Percentiles rank a stretch among this genome's conserved stretches.
These are phyloP conservation scores for Metellina segmentata DNA, from an alignment of 2,888 invertebrate species.

Conservation along the genomic window DNA sequence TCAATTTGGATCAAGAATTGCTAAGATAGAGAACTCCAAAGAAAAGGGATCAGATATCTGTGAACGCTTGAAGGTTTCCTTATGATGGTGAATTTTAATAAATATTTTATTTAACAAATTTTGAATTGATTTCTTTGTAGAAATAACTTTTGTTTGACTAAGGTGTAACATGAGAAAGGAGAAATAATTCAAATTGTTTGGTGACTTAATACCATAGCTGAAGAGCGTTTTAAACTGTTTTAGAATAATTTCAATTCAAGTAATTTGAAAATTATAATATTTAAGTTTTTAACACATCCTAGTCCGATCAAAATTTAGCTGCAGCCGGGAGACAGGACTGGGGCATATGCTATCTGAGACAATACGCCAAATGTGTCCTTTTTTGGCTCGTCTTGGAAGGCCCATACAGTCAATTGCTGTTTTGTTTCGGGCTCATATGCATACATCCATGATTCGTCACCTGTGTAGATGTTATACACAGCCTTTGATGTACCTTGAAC, in stretches of 20 bases:
- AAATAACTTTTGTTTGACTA: background rate
- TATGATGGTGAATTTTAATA: slow-evolving; percentile 10
- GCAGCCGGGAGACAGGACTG: too few relatives aligned
- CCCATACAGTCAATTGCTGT: too few relatives aligned
- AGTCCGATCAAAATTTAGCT: background rate
- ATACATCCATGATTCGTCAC: too few relatives aligned
- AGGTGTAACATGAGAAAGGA: background rate
- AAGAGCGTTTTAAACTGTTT: background rate
- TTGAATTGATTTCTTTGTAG: background rate
- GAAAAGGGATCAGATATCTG: slow-evolving; percentile 92
- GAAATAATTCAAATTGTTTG: background rate
- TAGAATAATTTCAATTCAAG: background rate
- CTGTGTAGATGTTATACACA: too few relatives aligned
- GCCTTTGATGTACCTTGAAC: too few relatives aligned
- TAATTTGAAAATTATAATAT: background rate
- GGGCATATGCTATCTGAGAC: too few relatives aligned
- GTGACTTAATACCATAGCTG: background rate
- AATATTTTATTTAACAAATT: background rate
- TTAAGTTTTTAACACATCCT: background rate
- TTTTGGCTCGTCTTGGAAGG: too few relatives aligned
- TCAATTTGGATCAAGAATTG: slow-evolving; percentile 98
- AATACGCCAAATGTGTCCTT: too few relatives aligned
- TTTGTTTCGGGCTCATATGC: too few relatives aligned
- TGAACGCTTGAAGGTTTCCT: slow-evolving; percentile 78
- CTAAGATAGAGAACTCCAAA: slow-evolving; percentile 86